Percentiles rank a stretch among this genome's conserved stretches.
Evolutionary conservation across 2,113 vertebrate species (phyloP).

Genomic region (Cavia porcellus): DNA sequence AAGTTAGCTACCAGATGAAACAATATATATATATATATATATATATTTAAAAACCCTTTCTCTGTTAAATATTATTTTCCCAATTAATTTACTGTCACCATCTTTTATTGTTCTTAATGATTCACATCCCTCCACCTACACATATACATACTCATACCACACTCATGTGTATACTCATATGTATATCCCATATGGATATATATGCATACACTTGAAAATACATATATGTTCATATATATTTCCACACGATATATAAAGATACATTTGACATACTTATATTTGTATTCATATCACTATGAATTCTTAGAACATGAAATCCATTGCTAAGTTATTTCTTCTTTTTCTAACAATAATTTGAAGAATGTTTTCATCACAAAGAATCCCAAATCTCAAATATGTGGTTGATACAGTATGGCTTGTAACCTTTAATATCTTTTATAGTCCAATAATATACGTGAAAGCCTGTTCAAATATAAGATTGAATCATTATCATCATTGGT

Average conservation of each 20-base stretch:
- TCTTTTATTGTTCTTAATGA: not conserved
- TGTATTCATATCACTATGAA: not conserved
- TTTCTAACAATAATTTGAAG: conserved; percentile 34
- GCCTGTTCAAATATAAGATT: not conserved
- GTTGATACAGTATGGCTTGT: not conserved
- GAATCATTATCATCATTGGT: not conserved
- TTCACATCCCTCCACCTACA: not conserved
- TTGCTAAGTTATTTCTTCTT: not conserved
- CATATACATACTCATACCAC: not conserved
- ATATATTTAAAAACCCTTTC: not conserved
- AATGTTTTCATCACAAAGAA: not conserved
- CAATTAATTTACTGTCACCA: not conserved
- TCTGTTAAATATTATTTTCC: conserved; percentile 7
- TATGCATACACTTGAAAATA: not conserved
- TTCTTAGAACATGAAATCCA: conserved; percentile 8
- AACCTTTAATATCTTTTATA: not conserved
- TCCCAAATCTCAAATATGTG: not conserved
- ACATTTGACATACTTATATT: not conserved
- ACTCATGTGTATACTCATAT: not conserved
- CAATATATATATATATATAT: not conserved
- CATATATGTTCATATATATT: not conserved
- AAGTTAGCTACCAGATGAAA: not conserved
- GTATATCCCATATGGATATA: not conserved
- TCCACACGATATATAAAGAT: not conserved
- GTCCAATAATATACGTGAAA: not conserved